Evolutionary conservation across 64 coral and sea anemone genomes (phyloP), one percentile per base, ranked within the genome.

Genomic region (Cladopsammia gracilis): DNA sequence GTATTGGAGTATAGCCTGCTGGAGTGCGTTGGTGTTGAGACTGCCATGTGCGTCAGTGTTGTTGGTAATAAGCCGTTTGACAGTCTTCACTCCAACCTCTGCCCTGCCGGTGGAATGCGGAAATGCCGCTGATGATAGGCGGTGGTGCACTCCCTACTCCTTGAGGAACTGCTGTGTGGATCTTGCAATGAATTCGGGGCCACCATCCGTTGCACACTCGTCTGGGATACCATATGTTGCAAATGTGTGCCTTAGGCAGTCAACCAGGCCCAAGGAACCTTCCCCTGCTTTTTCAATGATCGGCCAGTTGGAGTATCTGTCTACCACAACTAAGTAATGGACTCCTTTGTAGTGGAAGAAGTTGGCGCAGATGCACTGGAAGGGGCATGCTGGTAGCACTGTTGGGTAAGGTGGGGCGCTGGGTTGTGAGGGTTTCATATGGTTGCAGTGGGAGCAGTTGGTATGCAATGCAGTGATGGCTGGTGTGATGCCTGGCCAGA

Each of bases 31-130:
- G 10, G 84, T 87, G 84, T 70, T 71, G 6, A 86, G 62, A 45
- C 43, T 1, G 60, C 83, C 83, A 86, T 86, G 23, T n/a, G 83
- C 62, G 83, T 86, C 62, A 10, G 81, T 86, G 83, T 86, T 86
- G 19, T 86, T 70, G 45, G 16, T 87, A 44, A 87, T 72, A 12
- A 72, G 34, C 12, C 15, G 42, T 87, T 87, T 87, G 12, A 78
- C 43, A 43, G 73, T 89, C 64, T 78, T 78, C 58, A 78, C 73
- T 3, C 10, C 13, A 11, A 89, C 34, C 14, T 78, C 87, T 14
- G 16, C 73, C 56, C 16, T 47, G 72, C 57, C 48, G 87, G 77
- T 89, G 4, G 87, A 89, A 19, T 78, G 73, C 64, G 87, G 87
- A 43, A 89, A 78, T 45, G 87, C 72, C 13, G 76, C 58, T 0